Evolutionary conservation across 2,797 vertebrate genomes (phyloP).

Genomic region (Allobates femoralis): DNA sequence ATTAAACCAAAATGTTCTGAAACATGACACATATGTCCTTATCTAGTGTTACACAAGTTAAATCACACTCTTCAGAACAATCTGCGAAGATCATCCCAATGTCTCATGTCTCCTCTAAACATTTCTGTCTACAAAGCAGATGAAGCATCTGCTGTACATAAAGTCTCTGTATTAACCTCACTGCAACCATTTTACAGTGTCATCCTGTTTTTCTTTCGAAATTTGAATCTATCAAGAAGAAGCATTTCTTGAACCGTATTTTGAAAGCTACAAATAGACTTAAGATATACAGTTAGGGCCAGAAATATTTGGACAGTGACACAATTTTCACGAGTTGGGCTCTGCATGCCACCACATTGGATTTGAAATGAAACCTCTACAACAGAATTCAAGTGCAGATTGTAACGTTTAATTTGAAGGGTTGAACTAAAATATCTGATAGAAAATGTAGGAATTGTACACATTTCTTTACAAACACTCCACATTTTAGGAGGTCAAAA

Average conservation of each 20-base stretch:
- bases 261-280: conserved; percentile 15
- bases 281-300: no score
- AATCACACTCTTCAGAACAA: neutral
- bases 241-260: conserved; percentile 28
- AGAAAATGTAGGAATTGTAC: no score
- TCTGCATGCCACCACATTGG: no score
- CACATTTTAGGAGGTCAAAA: no score
- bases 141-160: conserved; percentile 62
- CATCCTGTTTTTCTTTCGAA: conserved; percentile 61
- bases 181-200: conserved; percentile 54
- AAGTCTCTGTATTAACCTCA: conserved; percentile 42
- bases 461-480: no score
- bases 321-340: no score
- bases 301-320: no score
- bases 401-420: no score
- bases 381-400: no score
- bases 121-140: conserved; percentile 20
- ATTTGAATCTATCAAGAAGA: conserved; percentile 53
- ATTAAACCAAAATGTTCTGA: neutral
- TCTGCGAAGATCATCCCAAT: conserved; percentile 1
- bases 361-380: no score
- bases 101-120: neutral
- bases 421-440: no score
- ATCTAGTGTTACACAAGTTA: neutral
- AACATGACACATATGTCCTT: neutral